These are phyloP conservation scores for Actinia equina DNA, from an alignment of 64 coral and sea anemone species.

Conservation along the genomic window DNA sequence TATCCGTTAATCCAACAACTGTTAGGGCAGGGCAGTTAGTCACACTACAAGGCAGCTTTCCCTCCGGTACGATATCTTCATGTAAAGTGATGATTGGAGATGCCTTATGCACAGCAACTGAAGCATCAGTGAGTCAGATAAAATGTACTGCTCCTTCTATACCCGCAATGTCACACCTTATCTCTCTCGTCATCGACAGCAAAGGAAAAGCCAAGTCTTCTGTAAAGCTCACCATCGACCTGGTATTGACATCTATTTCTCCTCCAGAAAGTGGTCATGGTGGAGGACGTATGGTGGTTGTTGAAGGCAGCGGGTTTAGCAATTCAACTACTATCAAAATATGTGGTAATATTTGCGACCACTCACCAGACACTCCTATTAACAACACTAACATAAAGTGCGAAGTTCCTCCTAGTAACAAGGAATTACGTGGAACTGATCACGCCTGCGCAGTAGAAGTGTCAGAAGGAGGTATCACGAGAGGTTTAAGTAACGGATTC, in stretches of 20 bases:
- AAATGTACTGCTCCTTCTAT: constrained; percentile 51
- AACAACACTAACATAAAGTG: constrained; percentile 55
- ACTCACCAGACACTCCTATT: neutral
- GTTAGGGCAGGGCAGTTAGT: constrained; percentile 56
- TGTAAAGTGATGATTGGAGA: constrained; percentile 55
- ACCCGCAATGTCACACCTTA: constrained; percentile 57
- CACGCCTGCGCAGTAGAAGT: constrained; percentile 38
- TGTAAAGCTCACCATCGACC: constrained; percentile 40
- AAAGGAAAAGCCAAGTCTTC: constrained; percentile 68
- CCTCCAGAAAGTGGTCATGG: constrained; percentile 72
- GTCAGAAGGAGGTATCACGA: constrained; percentile 14
- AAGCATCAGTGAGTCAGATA: constrained; percentile 26
- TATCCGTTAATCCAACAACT: constrained; percentile 34
- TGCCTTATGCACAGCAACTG: constrained; percentile 29
- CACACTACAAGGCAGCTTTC: constrained; percentile 54
- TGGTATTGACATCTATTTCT: constrained; percentile 26
- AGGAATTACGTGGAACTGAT: constrained; percentile 35
- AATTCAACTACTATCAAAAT: constrained; percentile 39
- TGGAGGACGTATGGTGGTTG: constrained; percentile 45
- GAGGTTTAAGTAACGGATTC: constrained; percentile 27
- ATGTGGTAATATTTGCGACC: constrained; percentile 52
- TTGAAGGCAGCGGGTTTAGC: constrained; percentile 74
- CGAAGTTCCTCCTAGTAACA: constrained; percentile 49
- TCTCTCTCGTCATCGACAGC: constrained; percentile 48
- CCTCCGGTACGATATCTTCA: constrained; percentile 24